These are phyloP conservation scores for Procambarus clarkii DNA, from an alignment of 1,140 invertebrate genomes.

Conservation along the genomic window DNA sequence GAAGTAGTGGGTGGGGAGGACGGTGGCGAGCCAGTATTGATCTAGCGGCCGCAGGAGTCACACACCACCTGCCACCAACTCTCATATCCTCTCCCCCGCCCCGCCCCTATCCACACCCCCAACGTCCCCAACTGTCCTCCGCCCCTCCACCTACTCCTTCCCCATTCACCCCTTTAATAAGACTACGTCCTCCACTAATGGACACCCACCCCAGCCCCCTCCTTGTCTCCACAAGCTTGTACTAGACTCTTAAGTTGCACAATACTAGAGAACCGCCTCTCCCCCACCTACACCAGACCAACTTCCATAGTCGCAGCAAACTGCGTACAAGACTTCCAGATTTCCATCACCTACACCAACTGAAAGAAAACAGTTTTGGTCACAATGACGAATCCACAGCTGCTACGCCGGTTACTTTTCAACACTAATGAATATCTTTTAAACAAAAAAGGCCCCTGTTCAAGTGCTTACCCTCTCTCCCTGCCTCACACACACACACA, in stretches of 20 bases:
- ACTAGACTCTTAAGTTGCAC: not conserved
- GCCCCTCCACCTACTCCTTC: not conserved
- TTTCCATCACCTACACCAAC: not conserved
- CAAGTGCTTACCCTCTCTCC: no score
- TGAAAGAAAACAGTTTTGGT: no score
- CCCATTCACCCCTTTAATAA: no score
- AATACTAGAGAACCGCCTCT: not conserved
- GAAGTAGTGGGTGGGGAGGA: not conserved
- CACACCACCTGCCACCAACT: not conserved
- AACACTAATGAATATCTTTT: no score
- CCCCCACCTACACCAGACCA: not conserved
- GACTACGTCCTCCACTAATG: no score
- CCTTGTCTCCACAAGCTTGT: not conserved
- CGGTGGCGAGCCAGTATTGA: not conserved
- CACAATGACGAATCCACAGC: no score
- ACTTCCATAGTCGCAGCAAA: not conserved
- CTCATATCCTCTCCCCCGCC: not conserved
- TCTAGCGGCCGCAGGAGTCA: conserved; percentile 3
- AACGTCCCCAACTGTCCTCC: not conserved
- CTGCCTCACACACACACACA: no score
- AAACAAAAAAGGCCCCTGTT: no score
- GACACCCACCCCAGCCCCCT: no score
- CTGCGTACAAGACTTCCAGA: not conserved
- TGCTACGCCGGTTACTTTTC: no score
- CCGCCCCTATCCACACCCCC: not conserved